These are phyloP conservation scores for Hyppa rectilinea DNA, from an alignment of 2,888 invertebrate genomes.

Conservation along the genomic window DNA sequence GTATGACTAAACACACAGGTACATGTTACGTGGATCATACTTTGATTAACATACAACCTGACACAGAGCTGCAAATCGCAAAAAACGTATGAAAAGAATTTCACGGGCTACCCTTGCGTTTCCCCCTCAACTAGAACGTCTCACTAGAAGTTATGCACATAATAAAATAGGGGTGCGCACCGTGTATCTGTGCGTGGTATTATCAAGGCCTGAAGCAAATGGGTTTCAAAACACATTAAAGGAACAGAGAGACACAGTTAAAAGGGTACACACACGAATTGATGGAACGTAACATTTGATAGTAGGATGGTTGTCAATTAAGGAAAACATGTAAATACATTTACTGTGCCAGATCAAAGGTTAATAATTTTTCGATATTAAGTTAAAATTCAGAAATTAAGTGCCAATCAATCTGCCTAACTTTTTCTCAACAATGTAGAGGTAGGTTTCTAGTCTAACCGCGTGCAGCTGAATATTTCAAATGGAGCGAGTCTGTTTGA, in stretches of 20 bases:
- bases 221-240: constrained; percentile 21
- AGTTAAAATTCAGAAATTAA: not conserved
- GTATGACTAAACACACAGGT: too few relatives aligned
- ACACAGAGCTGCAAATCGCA: too few relatives aligned
- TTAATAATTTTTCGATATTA: not conserved
- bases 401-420: too few relatives aligned
- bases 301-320: not conserved
- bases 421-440: too few relatives aligned
- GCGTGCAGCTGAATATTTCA: too few relatives aligned
- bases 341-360: not conserved
- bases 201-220: constrained; percentile 16
- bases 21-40: too few relatives aligned
- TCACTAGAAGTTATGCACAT: not conserved
- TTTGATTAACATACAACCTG: too few relatives aligned
- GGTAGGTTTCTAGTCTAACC: too few relatives aligned
- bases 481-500: too few relatives aligned
- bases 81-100: too few relatives aligned
- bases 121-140: not conserved
- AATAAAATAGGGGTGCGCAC: constrained; percentile 9
- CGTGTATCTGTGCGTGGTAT: constrained; percentile 6
- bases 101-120: too few relatives aligned
- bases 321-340: constrained; percentile 6
- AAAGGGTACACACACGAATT: constrained; percentile 9
- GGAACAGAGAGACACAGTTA: constrained; percentile 3
- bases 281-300: constrained; percentile 8